Evolutionary conservation across 2,888 invertebrate genomes (phyloP), one percentile per base, ranked within the genome.

Genomic region (Calliopum simillimum): DNA sequence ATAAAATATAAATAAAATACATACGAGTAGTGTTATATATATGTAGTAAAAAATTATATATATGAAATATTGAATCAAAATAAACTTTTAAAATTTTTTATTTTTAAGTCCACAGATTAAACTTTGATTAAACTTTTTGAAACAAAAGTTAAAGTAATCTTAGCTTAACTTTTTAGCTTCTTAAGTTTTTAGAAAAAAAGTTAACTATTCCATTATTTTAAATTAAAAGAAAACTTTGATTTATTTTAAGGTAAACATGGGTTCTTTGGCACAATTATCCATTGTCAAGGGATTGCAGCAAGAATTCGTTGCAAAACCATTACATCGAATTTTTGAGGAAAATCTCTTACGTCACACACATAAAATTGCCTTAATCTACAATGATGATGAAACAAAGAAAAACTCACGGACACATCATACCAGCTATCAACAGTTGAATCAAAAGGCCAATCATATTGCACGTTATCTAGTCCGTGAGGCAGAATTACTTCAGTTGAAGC

Each of bases 241-340:
- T n/a, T n/a, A 16, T 13, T n/a, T 49, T 13, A 6, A 16, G 51
- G 0, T 12, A 46, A 67, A 63, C 44, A 94, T 94, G 94, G 94
- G 94, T 66, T 92, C 93, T 4, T 86, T 94, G 78, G 93, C 92
- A 68, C 90, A 92, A 79, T 87, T 92, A 72, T 94, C 94, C 0
- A 89, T 94, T 74, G 86, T 93, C 61, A 90, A 89, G 79, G 92
- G 92, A 1, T 86, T 88, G 4, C 88, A 90, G 41, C 86, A 88
- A 59, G 82, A 86, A 2, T 86, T 89, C 16, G 87, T 88, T 5
- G 83, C 88, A 0, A 87, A 88, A 1, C 88, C 89, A 1, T 82
- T 93, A 49, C 88, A 91, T 71, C 85, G 86, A 75, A 84, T 91
- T 69, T 89, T 91, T 74, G 89, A 88, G 78, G 87, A 89, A 51